Percentiles rank a stretch among this genome's conserved stretches.
Conservation (phyloP, 2,797 vertebrate species). For the Trematomus bernacchii region DNA sequence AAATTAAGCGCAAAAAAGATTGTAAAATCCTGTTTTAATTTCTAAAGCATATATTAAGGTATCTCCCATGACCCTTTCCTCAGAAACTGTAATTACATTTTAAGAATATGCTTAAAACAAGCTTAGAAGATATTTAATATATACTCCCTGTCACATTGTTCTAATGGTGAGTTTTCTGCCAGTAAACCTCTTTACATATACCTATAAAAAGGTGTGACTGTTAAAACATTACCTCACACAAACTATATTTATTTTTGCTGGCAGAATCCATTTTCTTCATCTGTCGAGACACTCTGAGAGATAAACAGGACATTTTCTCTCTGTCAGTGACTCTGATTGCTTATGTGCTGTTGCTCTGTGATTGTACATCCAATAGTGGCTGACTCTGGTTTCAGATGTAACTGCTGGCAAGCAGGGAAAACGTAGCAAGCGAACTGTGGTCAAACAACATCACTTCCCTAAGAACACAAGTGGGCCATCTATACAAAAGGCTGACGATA, state of each 20-base stretch:
- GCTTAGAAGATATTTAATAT: background rate
- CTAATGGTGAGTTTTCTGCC: slow-evolving; percentile 6
- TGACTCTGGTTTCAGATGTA: slow-evolving; percentile 61
- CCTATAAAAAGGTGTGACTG: slow-evolving; percentile 11
- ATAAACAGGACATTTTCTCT: slow-evolving; percentile 68
- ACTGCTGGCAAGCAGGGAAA: slow-evolving; percentile 52
- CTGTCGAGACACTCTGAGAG: slow-evolving; percentile 56
- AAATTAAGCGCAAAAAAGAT: background rate
- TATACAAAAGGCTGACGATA: slow-evolving; percentile 60
- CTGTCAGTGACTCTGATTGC: slow-evolving; percentile 61
- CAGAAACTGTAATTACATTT: background rate
- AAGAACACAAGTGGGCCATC: slow-evolving; percentile 70
- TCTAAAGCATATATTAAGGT: no score
- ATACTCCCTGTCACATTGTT: background rate
- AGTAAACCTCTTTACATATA: slow-evolving; percentile 23
- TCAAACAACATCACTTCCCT: slow-evolving; percentile 75
- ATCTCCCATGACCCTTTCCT: background rate
- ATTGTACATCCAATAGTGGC: slow-evolving; percentile 68
- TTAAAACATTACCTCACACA: slow-evolving; percentile 36
- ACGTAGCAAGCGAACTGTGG: slow-evolving; percentile 67
- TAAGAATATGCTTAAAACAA: background rate
- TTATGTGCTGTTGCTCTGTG: slow-evolving; percentile 62
- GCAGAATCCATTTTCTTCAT: slow-evolving; percentile 69
- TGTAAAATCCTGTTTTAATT: background rate
- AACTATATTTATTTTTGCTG: slow-evolving; percentile 63